Evolutionary conservation across 2,888 invertebrate species (phyloP).

Genomic region (Diarsia rubi): DNA sequence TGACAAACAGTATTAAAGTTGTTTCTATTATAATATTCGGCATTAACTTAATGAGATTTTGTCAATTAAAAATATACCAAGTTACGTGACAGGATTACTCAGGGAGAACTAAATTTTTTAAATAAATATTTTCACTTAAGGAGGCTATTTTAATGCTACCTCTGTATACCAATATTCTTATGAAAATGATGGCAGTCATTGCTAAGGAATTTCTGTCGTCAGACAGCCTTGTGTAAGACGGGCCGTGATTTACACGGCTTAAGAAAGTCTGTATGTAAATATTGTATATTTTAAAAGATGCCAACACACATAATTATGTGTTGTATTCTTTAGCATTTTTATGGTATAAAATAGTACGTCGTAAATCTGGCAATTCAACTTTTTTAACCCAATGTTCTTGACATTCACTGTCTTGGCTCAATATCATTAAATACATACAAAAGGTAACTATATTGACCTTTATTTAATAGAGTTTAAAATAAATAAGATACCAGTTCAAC

Average conservation of each 20-base stretch:
- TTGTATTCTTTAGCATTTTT: background rate
- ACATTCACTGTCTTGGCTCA: slow-evolving; percentile 33
- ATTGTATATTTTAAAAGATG: background rate
- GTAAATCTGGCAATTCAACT: slow-evolving; percentile 11
- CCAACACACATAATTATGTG: background rate
- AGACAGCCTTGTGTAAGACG: slow-evolving; percentile 19
- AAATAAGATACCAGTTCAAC: slow-evolving; percentile 41
- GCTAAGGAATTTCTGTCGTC: slow-evolving; percentile 31
- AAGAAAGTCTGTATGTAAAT: background rate
- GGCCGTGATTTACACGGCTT: background rate
- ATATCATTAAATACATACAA: slow-evolving; percentile 37
- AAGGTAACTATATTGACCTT: slow-evolving; percentile 50
- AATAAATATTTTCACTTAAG: background rate
- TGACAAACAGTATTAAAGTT: background rate
- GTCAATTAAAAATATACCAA: background rate
- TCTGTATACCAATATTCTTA: background rate
- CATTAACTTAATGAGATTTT: background rate
- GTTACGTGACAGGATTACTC: background rate
- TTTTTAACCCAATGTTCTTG: slow-evolving; percentile 36
- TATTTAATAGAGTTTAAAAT: slow-evolving; percentile 32
- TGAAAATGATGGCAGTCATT: background rate
- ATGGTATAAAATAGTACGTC: background rate
- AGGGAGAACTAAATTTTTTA: background rate
- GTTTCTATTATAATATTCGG: background rate
- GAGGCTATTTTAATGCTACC: background rate